Base-by-base conservation (phyloP, 2,797 vertebrate genomes). In the Potorous gilbertii region DNA sequence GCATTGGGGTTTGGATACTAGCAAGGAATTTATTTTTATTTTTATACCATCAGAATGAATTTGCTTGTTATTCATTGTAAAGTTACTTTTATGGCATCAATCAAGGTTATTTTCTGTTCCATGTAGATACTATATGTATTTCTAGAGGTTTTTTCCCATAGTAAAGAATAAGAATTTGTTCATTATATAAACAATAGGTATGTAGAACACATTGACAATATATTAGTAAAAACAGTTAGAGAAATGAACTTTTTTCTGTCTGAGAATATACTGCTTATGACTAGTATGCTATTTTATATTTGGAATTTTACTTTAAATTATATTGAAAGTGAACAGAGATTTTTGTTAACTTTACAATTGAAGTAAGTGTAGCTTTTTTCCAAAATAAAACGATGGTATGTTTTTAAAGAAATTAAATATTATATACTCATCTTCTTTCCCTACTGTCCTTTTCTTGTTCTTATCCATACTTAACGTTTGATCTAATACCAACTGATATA, bases 41-140 rank as follows among this genome's bases (percentile, higher is more conserved):
- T 98, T 98, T 98, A 98, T 98, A 96, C 94, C 97, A 97, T 97
- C 95, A 62, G 98, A 98, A 98, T 97, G 98, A 98, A 97, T 98
- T 98, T 98, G 97, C 97, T 98, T 98, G 98, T 98, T 98, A 98
- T 96, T 98, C 5, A 98, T 98, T 98, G 94, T 97, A 96, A 96
- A 87, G 96, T 96, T 96, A 95, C 97, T 98, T 97, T 97, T 92
- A 56, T 97, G 96, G 46, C 96, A 97, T 98, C 98, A 97, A 98
- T 98, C 96, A 97, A 94, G 96, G 97, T 97, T 98, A 95, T 95
- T 98, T 98, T 97, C 95, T 97, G 97, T 98, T 98, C 97, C 94
- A 28, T 90, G 94, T 92, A 97, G 97, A 97, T 97, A 97, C 97
- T 95, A 93, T 94, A 96, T 95, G 52, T 91, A 97, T 98, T 98